These are phyloP conservation scores for Aphelocoma coerulescens DNA, from an alignment of 2,113 vertebrate species.

Conservation along the genomic window DNA sequence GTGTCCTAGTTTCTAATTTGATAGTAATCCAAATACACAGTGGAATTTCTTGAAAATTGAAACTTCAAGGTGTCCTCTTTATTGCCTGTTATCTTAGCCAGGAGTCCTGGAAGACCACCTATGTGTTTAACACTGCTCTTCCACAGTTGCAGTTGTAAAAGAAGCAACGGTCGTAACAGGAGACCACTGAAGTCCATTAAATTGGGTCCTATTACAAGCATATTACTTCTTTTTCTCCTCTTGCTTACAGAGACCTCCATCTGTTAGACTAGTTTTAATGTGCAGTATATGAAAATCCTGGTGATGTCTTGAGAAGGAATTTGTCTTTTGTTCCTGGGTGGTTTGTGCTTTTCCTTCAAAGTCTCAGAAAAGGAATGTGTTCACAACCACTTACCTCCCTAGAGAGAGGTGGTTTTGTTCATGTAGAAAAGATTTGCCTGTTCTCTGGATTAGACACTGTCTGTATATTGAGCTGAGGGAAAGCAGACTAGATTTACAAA, in stretches of 20 bases:
- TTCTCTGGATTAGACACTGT: not conserved
- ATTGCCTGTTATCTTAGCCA: constrained; percentile 44
- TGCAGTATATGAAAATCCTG: not conserved
- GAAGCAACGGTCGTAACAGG: not conserved
- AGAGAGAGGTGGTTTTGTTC: not conserved
- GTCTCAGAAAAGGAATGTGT: not conserved
- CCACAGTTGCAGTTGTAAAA: not conserved
- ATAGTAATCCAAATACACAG: constrained; percentile 54
- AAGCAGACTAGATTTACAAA: not conserved
- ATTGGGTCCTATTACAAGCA: not conserved
- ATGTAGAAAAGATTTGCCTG: not conserved
- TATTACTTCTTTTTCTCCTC: constrained; percentile 35
- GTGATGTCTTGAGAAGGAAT: constrained; percentile 20
- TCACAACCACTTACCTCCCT: not conserved
- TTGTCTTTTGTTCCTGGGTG: constrained; percentile 6
- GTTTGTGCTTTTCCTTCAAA: constrained; percentile 23
- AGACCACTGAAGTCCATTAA: constrained; percentile 13
- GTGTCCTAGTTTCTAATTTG: constrained; percentile 53
- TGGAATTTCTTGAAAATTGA: constrained; percentile 56
- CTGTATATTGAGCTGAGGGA: not conserved
- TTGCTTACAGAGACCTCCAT: constrained; percentile 31
- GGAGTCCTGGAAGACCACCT: constrained; percentile 29
- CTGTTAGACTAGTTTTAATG: constrained; percentile 13
- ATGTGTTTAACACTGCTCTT: constrained; percentile 13
- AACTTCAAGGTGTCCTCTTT: constrained; percentile 53